Conservation (phyloP, 2,113 vertebrate genomes). For the Rattus rattus region DNA sequence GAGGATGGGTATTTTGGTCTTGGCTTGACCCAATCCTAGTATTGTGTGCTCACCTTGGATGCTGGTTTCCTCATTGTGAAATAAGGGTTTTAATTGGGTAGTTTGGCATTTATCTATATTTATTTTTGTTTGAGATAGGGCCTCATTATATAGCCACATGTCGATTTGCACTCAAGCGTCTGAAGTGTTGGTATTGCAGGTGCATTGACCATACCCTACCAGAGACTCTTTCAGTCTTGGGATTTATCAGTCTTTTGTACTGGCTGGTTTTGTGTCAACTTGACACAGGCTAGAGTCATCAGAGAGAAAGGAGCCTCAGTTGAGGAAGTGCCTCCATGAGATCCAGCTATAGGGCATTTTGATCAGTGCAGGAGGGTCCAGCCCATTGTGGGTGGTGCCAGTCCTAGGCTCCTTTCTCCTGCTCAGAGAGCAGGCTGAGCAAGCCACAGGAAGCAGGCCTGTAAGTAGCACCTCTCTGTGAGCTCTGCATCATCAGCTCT, state of each 20-base stretch:
- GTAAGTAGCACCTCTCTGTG: no score
- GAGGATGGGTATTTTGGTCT: not conserved
- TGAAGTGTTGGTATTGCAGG: not conserved
- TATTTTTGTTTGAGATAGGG: not conserved
- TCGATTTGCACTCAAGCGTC: not conserved
- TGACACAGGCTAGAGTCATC: not conserved
- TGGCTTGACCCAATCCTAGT: not conserved
- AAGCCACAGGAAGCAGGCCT: no score
- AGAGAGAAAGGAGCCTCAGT: not conserved
- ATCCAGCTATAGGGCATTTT: no score
- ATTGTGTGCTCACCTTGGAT: not conserved
- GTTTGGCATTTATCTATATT: not conserved
- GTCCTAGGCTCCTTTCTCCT: no score
- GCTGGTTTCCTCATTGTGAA: not conserved
- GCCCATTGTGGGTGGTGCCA: no score
- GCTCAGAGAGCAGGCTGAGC: no score
- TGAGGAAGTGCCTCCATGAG: no score
- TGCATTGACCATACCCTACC: not conserved
- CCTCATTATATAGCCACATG: not conserved
- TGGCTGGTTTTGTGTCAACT: not conserved
- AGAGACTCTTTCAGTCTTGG: not conserved
- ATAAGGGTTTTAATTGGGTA: not conserved
- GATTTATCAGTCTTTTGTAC: not conserved
- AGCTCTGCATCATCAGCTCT: no score
- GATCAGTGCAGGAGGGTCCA: no score